Evolutionary conservation across 2,888 invertebrate genomes (phyloP).

Genomic region (Eledone cirrhosa): DNA sequence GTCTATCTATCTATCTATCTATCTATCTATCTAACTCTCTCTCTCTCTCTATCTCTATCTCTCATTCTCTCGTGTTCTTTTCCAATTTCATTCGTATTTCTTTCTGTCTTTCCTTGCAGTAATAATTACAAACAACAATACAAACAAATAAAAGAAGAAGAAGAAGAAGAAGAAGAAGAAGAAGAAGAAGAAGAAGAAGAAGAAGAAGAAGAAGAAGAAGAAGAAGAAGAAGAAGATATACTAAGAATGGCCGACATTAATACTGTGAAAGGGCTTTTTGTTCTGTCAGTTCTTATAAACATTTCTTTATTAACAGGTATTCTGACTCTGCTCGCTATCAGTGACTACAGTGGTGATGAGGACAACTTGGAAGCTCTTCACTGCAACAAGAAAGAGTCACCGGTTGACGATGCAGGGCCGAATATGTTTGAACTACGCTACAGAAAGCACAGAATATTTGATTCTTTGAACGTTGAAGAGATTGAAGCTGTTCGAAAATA

Average conservation of each 20-base stretch:
- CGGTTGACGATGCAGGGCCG: neutral
- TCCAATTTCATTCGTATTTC: too few relatives aligned
- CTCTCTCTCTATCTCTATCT: too few relatives aligned
- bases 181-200: too few relatives aligned
- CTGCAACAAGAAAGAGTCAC: constrained; percentile 5
- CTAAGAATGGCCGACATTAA: constrained; percentile 15
- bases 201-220: too few relatives aligned
- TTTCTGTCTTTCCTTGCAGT: too few relatives aligned
- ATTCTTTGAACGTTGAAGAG: constrained; percentile 46
- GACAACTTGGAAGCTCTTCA: neutral
- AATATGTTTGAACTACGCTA: constrained; percentile 32
- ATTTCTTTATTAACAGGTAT: constrained; percentile 22
- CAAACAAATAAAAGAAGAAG: too few relatives aligned
- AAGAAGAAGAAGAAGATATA: too few relatives aligned
- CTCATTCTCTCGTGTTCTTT: neutral
- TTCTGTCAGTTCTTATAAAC: constrained; percentile 21
- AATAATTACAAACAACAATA: too few relatives aligned
- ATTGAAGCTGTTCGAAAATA: constrained; percentile 44
- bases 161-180: too few relatives aligned
- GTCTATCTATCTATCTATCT: too few relatives aligned
- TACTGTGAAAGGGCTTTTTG: constrained; percentile 24
- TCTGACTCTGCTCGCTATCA: neutral
- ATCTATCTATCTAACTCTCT: too few relatives aligned
- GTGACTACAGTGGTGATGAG: neutral
- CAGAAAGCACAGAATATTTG: constrained; percentile 43